Percentiles rank a stretch among this genome's conserved stretches.
These are phyloP conservation scores for Gibbula magus DNA, from an alignment of 2,888 invertebrate genomes.

Conservation along the genomic window DNA sequence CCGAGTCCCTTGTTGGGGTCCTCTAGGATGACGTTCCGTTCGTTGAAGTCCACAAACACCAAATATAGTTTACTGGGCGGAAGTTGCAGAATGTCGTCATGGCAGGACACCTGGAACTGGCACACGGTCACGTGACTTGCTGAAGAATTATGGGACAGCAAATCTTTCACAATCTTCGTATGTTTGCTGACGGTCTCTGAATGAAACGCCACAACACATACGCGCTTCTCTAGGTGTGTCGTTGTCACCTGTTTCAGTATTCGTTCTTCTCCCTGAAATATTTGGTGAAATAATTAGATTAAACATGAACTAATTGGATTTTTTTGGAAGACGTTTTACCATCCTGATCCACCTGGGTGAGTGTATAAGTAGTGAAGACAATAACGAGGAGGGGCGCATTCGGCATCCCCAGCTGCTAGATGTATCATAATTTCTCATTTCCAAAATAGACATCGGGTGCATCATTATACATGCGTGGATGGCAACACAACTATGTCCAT, in stretches of 20 bases:
- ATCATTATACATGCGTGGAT: too few species aligned
- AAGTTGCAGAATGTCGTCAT: neutral
- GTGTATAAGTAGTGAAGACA: too few species aligned
- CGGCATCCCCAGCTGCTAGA: too few species aligned
- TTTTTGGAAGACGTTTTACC: too few species aligned
- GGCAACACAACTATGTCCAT: too few species aligned
- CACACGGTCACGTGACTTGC: too few species aligned
- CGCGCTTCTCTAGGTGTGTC: neutral
- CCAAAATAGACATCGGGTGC: too few species aligned
- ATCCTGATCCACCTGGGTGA: too few species aligned
- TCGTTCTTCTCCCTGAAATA: neutral
- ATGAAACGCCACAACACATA: neutral
- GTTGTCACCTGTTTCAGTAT: neutral
- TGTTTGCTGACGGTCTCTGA: neutral
- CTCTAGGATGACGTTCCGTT: conserved; percentile 35
- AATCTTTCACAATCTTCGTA: neutral
- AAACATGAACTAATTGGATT: too few species aligned
- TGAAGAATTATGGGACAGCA: neutral
- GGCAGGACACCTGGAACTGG: neutral
- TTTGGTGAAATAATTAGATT: too few species aligned
- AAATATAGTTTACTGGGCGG: conserved; percentile 18
- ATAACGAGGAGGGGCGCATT: too few species aligned
- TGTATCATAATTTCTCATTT: too few species aligned
- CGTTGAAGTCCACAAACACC: conserved; percentile 36
- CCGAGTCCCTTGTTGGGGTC: conserved; percentile 27